Percentiles rank a stretch among this genome's conserved stretches.
Conservation (phyloP, 2,797 vertebrate genomes). For the Hippopotamyrus pictus region DNA sequence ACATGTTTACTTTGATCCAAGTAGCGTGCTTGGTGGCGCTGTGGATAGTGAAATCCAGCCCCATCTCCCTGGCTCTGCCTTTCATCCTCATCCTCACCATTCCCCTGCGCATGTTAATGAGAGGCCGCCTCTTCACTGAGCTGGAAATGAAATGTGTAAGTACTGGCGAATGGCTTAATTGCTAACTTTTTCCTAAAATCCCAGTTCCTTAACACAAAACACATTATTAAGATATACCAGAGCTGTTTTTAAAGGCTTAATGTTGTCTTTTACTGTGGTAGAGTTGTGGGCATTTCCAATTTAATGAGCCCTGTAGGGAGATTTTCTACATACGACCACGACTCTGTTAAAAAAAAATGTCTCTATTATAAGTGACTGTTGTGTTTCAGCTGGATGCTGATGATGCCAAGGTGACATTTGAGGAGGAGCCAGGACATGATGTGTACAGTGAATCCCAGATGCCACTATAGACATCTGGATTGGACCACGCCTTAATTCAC, state of each 20-base stretch:
- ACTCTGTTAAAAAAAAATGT: not conserved
- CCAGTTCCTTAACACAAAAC: not conserved
- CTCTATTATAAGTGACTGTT: not conserved
- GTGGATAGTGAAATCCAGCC: conserved; percentile 78
- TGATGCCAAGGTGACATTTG: conserved; percentile 72
- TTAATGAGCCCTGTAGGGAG: not conserved
- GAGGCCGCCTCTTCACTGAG: conserved; percentile 71
- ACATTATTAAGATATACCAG: not conserved
- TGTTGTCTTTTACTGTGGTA: not conserved
- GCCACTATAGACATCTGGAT: conserved; percentile 66
- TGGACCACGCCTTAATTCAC: not conserved
- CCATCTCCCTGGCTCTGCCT: conserved; percentile 76
- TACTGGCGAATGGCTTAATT: conserved; percentile 20
- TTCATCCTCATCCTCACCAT: conserved; percentile 94
- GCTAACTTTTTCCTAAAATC: not conserved
- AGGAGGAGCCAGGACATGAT: conserved; percentile 78
- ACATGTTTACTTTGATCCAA: conserved; percentile 86
- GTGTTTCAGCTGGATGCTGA: conserved; percentile 77
- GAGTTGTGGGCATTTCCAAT: not conserved
- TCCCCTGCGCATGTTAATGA: conserved; percentile 77
- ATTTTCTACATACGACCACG: not conserved
- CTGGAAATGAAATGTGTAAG: conserved; percentile 88
- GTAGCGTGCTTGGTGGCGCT: conserved; percentile 67
- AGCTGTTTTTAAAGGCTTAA: not conserved
- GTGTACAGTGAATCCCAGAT: conserved; percentile 84